Conservation (phyloP, 2,113 vertebrate genomes). For the Acanthisitta chloris region DNA sequence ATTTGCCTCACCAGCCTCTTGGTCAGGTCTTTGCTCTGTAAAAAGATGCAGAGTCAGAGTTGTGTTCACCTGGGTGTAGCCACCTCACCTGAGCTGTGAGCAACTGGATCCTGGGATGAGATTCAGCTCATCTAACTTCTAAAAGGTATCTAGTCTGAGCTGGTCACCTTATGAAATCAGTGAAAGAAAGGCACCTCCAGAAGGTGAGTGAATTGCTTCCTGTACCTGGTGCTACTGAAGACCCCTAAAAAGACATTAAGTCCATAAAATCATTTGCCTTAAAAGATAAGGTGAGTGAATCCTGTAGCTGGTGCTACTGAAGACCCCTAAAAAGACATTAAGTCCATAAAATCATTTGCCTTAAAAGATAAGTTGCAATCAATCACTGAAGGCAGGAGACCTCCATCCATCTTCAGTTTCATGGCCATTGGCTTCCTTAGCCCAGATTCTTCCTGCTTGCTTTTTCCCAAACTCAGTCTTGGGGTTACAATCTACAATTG, state of each 20-base stretch:
- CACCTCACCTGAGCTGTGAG: not conserved
- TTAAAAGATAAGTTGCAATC: too few species aligned
- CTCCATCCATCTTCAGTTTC: not conserved
- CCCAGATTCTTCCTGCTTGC: not conserved
- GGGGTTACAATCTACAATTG: not conserved
- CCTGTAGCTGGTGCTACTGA: too few species aligned
- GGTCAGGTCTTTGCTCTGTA: fast-evolving
- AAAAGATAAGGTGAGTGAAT: too few species aligned
- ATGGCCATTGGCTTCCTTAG: not conserved
- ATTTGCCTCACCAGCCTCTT: not conserved
- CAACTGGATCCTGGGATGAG: not conserved
- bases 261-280: too few species aligned
- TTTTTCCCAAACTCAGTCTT: not conserved
- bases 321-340: too few species aligned
- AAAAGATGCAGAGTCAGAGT: not conserved
- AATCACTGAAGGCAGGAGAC: not conserved
- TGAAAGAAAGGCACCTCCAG: not conserved
- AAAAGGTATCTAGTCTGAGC: not conserved
- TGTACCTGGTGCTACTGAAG: not conserved
- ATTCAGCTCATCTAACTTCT: not conserved
- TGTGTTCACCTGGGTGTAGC: not conserved
- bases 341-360: too few species aligned
- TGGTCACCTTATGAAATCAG: not conserved
- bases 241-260: not conserved
- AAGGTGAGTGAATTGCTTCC: not conserved